Conservation (phyloP, 2,888 invertebrate genomes). For the Ethmia dodecea region DNA sequence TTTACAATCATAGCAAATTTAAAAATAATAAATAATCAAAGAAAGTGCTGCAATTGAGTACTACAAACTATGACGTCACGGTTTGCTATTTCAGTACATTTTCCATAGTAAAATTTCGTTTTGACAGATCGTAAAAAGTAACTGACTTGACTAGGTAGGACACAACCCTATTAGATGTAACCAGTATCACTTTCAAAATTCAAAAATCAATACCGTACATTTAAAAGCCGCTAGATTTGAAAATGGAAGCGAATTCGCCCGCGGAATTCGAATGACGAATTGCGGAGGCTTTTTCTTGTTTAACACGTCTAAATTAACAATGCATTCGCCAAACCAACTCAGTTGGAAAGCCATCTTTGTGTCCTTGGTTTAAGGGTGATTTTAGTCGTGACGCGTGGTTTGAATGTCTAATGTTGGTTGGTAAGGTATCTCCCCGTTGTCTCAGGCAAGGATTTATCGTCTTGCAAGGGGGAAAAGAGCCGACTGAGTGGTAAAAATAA, state of each 20-base stretch:
- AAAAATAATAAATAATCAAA: too few species aligned
- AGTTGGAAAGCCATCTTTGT: constrained; percentile 16
- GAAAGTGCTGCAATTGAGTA: too few species aligned
- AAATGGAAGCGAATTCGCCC: constrained; percentile 64
- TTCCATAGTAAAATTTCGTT: too few species aligned
- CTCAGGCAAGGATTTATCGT: constrained; percentile 75
- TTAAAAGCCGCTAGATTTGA: constrained; percentile 52
- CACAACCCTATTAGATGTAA: too few species aligned
- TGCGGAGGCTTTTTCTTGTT: constrained; percentile 73
- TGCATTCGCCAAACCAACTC: constrained; percentile 12
- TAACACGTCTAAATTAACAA: constrained; percentile 32
- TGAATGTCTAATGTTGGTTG: constrained; percentile 25
- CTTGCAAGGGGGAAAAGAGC: constrained; percentile 59
- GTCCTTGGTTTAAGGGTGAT: constrained; percentile 1
- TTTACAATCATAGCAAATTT: too few species aligned
- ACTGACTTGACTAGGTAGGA: too few species aligned
- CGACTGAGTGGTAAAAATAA: constrained; percentile 70
- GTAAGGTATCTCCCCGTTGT: constrained; percentile 69
- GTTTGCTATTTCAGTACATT: too few species aligned
- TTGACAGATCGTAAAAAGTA: too few species aligned
- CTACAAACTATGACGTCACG: too few species aligned
- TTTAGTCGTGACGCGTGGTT: constrained; percentile 8
- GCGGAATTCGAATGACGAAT: constrained; percentile 76
- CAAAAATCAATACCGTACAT: too few species aligned
- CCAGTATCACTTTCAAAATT: too few species aligned